These are phyloP conservation scores for Polyommatus icarus DNA, from an alignment of 2,888 invertebrate genomes.

Conservation along the genomic window DNA sequence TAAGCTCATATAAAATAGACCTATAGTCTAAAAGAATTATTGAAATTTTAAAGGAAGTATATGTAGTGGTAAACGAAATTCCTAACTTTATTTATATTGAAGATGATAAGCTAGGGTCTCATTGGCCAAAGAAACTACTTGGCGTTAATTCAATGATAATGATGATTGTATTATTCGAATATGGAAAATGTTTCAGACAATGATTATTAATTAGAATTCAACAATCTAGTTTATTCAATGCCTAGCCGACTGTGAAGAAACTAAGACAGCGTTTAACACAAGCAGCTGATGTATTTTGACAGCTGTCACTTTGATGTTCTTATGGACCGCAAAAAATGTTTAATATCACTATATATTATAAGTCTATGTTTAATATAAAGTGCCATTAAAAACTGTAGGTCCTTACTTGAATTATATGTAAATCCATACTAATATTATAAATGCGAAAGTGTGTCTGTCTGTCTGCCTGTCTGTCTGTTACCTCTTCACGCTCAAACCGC, in stretches of 20 bases:
- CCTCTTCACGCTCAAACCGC: too few relatives aligned
- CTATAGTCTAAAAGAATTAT: too few relatives aligned
- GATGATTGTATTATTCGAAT: not conserved
- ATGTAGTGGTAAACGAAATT: too few relatives aligned
- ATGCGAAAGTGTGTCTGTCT: too few relatives aligned
- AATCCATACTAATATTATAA: too few relatives aligned
- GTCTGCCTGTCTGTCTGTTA: too few relatives aligned
- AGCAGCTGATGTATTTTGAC: slow-evolving; percentile 12
- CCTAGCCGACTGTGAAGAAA: slow-evolving; percentile 3
- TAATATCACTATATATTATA: too few relatives aligned
- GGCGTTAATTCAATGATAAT: not conserved
- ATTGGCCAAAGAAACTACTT: not conserved
- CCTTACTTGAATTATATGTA: not conserved
- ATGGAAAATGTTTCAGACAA: not conserved
- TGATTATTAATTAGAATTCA: slow-evolving; percentile 12
- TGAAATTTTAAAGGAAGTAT: too few relatives aligned
- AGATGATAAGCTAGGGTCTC: not conserved
- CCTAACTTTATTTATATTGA: not conserved
- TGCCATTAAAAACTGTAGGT: not conserved
- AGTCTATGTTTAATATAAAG: too few relatives aligned
- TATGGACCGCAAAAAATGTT: not conserved
- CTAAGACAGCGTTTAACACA: not conserved
- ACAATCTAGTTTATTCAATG: slow-evolving; percentile 1
- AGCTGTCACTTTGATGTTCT: not conserved
- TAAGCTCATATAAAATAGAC: not conserved